Conservation (phyloP, 1,140 invertebrate genomes). For the Drosophila albomicans region DNA sequence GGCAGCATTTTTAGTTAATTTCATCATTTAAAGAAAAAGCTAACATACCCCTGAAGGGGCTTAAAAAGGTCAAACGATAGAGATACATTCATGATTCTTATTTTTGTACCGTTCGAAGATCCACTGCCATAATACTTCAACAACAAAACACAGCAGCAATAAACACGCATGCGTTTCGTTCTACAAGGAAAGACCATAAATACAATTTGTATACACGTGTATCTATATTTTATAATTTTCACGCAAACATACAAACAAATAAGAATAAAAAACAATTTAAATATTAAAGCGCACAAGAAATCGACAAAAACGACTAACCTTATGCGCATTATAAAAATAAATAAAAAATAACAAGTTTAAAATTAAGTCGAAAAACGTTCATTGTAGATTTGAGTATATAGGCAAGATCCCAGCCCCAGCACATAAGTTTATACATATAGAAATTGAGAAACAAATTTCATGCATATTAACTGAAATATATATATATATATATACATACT, state of each 20-base stretch:
- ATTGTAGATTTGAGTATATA: conserved; percentile 80
- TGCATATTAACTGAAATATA: conserved; percentile 59
- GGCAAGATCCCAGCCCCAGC: conserved; percentile 55
- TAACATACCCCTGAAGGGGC: too few relatives aligned
- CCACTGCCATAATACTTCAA: conserved; percentile 68
- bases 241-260: conserved; percentile 40
- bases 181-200: conserved; percentile 10
- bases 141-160: conserved; percentile 23
- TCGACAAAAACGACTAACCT: conserved; percentile 32
- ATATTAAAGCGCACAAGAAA: conserved; percentile 34
- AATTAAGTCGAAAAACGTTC: conserved; percentile 72
- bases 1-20: conserved; percentile 61
- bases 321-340: conserved; percentile 35
- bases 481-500: conserved; percentile 47
- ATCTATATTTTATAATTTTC: conserved; percentile 34
- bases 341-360: conserved; percentile 34
- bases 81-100: conserved; percentile 49
- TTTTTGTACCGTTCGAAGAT: conserved; percentile 69
- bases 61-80: conserved; percentile 14
- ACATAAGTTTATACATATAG: conserved; percentile 80
- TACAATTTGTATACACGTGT: conserved; percentile 27
- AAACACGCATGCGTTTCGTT: conserved; percentile 50
- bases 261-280: background rate
- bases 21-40: background rate
- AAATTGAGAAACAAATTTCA: conserved; percentile 50